Conservation (phyloP, 1,140 invertebrate genomes). For the Saccostrea cuccullata region DNA sequence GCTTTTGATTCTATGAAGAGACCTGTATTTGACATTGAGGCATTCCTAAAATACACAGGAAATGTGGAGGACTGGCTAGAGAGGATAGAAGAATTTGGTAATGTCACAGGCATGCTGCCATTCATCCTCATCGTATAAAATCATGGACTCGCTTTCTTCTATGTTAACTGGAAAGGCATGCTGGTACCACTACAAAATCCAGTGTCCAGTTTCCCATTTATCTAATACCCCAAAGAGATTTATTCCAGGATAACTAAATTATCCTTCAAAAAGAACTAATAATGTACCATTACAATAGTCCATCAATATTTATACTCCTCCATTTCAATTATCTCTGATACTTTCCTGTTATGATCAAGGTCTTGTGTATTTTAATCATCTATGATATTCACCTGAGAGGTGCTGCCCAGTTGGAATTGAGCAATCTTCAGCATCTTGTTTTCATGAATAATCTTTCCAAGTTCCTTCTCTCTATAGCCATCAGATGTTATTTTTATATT, state of each 20-base stretch:
- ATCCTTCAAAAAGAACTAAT: background rate
- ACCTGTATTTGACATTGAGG: slow-evolving; percentile 19
- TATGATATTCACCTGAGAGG: background rate
- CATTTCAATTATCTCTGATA: background rate
- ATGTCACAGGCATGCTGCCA: slow-evolving; percentile 13
- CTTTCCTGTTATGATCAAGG: too few relatives aligned
- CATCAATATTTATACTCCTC: background rate
- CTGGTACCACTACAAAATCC: background rate
- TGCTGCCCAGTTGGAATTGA: background rate
- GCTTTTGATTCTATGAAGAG: background rate
- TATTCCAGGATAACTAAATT: background rate
- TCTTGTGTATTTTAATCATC: background rate
- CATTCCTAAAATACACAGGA: slow-evolving; percentile 19
- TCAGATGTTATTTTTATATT: background rate
- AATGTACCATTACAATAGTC: background rate
- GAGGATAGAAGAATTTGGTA: slow-evolving; percentile 16
- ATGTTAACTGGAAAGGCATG: background rate
- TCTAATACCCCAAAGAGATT: background rate
- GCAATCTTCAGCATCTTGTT: background rate
- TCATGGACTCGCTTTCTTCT: background rate
- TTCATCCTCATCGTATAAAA: background rate
- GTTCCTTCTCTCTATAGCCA: background rate
- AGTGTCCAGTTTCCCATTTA: background rate
- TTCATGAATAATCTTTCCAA: background rate
- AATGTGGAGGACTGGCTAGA: slow-evolving; percentile 16